These are phyloP conservation scores for Bombus balteatus DNA, from an alignment of 1,140 invertebrate species.

Conservation along the genomic window DNA sequence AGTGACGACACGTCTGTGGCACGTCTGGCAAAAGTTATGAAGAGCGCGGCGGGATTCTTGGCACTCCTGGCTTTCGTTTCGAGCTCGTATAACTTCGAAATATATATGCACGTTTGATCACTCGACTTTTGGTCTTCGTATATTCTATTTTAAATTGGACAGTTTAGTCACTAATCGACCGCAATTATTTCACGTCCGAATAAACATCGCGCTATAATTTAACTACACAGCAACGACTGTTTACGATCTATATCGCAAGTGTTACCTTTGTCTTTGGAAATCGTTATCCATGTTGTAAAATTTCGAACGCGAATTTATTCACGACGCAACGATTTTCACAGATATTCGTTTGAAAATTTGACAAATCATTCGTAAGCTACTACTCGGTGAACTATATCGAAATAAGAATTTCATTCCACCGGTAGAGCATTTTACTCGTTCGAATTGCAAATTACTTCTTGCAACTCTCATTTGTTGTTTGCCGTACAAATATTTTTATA, in stretches of 20 bases:
- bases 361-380: too few species aligned
- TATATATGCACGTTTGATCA: neutral
- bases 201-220: neutral
- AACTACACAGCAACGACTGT: too few species aligned
- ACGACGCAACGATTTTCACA: too few species aligned
- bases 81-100: neutral
- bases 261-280: neutral
- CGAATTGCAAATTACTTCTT: neutral
- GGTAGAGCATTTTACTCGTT: neutral
- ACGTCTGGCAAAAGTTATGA: conserved; percentile 36
- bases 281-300: neutral
- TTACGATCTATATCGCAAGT: neutral
- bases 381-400: neutral
- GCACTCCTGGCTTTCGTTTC: conserved; percentile 13
- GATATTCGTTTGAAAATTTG: neutral
- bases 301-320: neutral
- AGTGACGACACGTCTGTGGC: conserved; percentile 32
- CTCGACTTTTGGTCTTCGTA: neutral
- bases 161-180: conserved; percentile 1
- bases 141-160: conserved; percentile 34
- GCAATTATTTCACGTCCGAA: neutral
- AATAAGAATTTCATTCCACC: neutral
- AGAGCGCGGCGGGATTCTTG: conserved; percentile 35
- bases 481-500: too few species aligned
- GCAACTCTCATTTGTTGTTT: neutral